Base-by-base conservation (phyloP, 2,888 invertebrate genomes). In the Neuroscelio doddi region DNA sequence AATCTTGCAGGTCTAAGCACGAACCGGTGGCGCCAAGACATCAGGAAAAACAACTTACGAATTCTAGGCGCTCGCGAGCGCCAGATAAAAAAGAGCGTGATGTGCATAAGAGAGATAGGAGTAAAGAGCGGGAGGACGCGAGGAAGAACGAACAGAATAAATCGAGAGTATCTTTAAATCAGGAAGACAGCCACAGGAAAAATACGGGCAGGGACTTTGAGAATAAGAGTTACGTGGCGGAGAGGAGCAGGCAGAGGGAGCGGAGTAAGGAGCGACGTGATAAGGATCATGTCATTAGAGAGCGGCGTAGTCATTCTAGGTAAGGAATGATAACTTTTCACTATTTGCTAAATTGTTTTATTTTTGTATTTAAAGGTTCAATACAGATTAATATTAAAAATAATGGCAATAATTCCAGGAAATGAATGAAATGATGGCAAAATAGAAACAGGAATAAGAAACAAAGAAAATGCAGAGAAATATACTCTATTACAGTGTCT, bases 171-270 rank as follows among this genome's bases (percentile, higher is more conserved):
- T 36, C 70, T 1, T 62, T 32, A 7, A 61, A 85, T 80, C 72
- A 86, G 78, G 78, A 86, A 74, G 67, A 85, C 77, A 32, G 83
- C 73, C 71, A 86, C 78, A 66, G 64, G 80, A 84, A 62, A 84
- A 85, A 72, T 78, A 80, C 69, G 82, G 83, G 49, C 58, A 70
- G 78, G 56, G 80, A 78, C 38, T 71, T 72, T 7, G 80, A 80
- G 71, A 80, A 81, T 1, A 80, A 81, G 51, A 71, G 73, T 32
- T 78, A 85, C 85, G 88, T 75, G 86, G 67, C 62, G 15, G 81
- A 81, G 0, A 86, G 91, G 44, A 90, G 90, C 1, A 84, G 87
- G 12, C 80, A 79, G 26, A 77, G 80, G 21, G 81, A 80, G 21
- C 77, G 80, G 21, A 81, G 80, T 26, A 79, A 80, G 50, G 84